phyloP scores from a whole-genome alignment of 2,113 vertebrate genomes.

The Miniopterus natalensis region DNA sequence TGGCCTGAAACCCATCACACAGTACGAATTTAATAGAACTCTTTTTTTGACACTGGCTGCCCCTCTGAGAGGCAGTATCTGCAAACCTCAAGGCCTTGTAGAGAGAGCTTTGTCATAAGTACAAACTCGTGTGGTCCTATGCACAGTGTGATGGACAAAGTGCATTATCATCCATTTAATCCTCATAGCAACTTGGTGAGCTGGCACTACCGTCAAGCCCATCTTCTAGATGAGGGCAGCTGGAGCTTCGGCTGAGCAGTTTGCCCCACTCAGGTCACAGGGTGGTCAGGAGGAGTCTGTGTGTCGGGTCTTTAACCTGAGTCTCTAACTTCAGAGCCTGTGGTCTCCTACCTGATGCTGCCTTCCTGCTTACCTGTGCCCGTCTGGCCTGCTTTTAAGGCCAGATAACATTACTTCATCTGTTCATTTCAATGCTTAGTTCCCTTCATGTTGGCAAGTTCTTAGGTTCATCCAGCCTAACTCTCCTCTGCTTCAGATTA shows the following conservation, averaged over 20 bases:
- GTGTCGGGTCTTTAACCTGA: not conserved
- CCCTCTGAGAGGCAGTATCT: not conserved
- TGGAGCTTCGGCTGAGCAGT: not conserved
- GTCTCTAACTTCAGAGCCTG: not conserved
- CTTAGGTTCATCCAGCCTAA: not conserved
- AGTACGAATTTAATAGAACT: conserved; percentile 32
- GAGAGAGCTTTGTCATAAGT: not conserved
- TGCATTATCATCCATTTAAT: not conserved
- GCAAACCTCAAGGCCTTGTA: not conserved
- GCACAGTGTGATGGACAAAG: not conserved
- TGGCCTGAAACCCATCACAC: conserved; percentile 42
- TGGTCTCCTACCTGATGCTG: not conserved
- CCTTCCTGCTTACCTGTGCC: not conserved
- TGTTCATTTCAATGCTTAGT: not conserved
- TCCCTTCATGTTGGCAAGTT: not conserved
- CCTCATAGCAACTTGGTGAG: not conserved
- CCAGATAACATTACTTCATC: conserved; percentile 17
- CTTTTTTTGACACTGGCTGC: conserved; percentile 8
- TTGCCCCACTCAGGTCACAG: not conserved
- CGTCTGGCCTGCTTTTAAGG: not conserved
- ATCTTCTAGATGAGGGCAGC: conserved; percentile 4
- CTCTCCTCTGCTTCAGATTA: not conserved
- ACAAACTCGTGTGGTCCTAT: not conserved
- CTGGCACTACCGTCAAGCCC: not conserved
- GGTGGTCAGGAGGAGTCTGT: not conserved